Conservation (phyloP, 1,140 invertebrate species). For the Drosophila pandora region DNA sequence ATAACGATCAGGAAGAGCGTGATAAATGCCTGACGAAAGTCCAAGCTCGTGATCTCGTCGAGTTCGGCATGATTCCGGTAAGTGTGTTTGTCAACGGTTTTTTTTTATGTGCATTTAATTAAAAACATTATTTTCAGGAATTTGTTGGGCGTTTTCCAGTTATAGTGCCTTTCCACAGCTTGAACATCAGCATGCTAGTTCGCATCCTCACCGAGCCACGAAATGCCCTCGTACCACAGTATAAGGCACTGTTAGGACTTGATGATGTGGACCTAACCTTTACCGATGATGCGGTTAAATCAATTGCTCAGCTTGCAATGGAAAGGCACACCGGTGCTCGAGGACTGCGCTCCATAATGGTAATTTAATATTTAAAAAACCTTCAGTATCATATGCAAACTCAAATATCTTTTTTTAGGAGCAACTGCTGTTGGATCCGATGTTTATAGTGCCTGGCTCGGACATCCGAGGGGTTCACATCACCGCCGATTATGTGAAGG, state of each 20-base stretch:
- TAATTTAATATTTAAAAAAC: too few relatives aligned
- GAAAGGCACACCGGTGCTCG: conserved; percentile 98
- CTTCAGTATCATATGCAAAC: too few relatives aligned
- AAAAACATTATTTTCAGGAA: conserved; percentile 86
- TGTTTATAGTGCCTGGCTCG: conserved; percentile 99
- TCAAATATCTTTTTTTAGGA: conserved; percentile 85
- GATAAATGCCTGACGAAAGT: conserved; percentile 93
- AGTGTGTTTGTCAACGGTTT: conserved; percentile 36
- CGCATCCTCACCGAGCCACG: conserved; percentile 98
- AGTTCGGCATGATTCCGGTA: conserved; percentile 98
- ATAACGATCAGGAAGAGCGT: conserved; percentile 89
- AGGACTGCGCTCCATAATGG: conserved; percentile 96
- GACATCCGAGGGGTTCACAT: conserved; percentile 95
- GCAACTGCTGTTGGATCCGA: conserved; percentile 95
- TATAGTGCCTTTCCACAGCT: conserved; percentile 97
- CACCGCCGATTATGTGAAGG: conserved; percentile 90
- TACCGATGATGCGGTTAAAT: conserved; percentile 92
- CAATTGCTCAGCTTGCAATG: conserved; percentile 95
- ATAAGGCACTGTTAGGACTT: conserved; percentile 87
- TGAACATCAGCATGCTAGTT: conserved; percentile 95
- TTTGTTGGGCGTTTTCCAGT: conserved; percentile 99
- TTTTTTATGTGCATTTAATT: neutral
- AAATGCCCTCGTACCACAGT: conserved; percentile 94
- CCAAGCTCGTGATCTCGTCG: conserved; percentile 98
- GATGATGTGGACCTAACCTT: conserved; percentile 95